Evolutionary conservation across 1,140 invertebrate species (phyloP), one percentile per base, ranked within the genome.

Genomic region (Gonioctena quinquepunctata): DNA sequence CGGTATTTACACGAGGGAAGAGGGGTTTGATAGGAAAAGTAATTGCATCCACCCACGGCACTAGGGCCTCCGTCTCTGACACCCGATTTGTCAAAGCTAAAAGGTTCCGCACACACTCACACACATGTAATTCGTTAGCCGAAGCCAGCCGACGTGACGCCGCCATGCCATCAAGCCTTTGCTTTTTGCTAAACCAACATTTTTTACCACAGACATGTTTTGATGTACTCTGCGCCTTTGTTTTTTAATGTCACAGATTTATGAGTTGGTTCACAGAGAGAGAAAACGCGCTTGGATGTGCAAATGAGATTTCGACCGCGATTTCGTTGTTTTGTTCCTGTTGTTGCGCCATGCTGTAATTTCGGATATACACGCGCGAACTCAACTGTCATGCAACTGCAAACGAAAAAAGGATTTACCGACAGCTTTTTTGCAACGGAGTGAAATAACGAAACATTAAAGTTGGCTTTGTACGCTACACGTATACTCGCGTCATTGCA

Each of bases 61-160:
- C 50, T 21, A 48, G 54, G 56, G 18, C 25, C n/a, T 68, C 69
- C 25, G 76, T 79, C 72, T 74, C 72, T 67, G 78, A 80, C 77
- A 75, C 70, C 59, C 77, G 77, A 82, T 82, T 82, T 82, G 80
- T 82, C 79, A 82, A 78, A 42, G 76, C 72, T 80, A 79, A 81
- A 80, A 81, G 79, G 78, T 81, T 81, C 78, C 78, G 80, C 80
- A 81, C 79, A 79, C 79, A 81, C 80, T 80, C 80, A 82, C 80
- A 82, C 80, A 82, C 80, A 82, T 82, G 80, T 77, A 81, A 82
- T 82, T 82, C 80, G 79, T 82, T 82, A 81, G 75, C 73, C 78
- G 74, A 77, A 74, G 72, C 73, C 76, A 78, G 77, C 77, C 80
- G 78, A 78, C 79, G 79, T 78, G 80, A 81, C 80, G 78, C 78